Evolutionary conservation across 2,113 vertebrate genomes (phyloP).

Genomic region (Mustela lutreola): DNA sequence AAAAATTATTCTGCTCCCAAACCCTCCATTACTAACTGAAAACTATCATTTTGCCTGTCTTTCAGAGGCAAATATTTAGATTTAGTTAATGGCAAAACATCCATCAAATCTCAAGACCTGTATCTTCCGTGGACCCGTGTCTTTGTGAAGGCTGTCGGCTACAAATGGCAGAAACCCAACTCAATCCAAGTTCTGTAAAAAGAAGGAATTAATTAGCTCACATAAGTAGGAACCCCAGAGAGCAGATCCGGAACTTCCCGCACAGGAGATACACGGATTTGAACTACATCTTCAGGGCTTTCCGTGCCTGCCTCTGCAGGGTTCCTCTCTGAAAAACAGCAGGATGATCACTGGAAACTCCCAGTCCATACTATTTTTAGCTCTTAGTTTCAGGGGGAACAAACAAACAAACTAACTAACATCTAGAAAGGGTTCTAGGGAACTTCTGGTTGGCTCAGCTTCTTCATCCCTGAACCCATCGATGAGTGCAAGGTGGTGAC

Average conservation of each 20-base stretch:
- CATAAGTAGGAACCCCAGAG: neutral
- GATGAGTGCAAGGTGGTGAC: neutral
- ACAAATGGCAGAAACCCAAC: slow-evolving; percentile 9
- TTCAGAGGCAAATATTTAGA: slow-evolving; percentile 51
- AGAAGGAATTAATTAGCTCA: neutral
- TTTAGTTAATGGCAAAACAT: slow-evolving; percentile 54
- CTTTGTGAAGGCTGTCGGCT: neutral
- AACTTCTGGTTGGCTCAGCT: neutral
- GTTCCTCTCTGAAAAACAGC: neutral
- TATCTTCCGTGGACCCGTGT: neutral
- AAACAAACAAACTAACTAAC: neutral
- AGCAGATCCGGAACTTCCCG: neutral
- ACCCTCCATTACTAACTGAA: slow-evolving; percentile 59
- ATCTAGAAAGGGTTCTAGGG: neutral
- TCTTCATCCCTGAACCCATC: neutral
- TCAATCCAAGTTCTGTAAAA: neutral
- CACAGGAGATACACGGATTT: neutral
- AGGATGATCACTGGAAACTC: neutral
- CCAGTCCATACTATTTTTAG: neutral
- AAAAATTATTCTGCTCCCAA: slow-evolving; percentile 56
- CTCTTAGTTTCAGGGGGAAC: neutral
- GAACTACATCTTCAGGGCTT: neutral
- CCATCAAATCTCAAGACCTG: slow-evolving; percentile 19
- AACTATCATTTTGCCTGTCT: slow-evolving; percentile 48
- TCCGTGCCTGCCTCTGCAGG: neutral